Evolutionary conservation across 92 coral and sea anemone genomes (phyloP).

Genomic region (Parazoanthus atlanticus): DNA sequence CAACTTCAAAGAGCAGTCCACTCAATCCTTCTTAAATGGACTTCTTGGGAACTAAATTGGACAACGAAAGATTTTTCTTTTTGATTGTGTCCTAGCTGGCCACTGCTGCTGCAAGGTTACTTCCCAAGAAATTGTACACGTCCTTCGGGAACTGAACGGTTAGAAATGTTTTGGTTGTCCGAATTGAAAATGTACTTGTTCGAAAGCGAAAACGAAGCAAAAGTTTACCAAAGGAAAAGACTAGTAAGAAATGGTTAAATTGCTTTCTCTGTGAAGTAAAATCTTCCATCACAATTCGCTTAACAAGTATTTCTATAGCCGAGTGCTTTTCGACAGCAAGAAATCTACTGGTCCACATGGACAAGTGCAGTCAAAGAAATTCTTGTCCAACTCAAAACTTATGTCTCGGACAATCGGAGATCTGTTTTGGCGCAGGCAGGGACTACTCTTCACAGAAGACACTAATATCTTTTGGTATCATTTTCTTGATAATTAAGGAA

Average conservation of each 20-base stretch:
- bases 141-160: too few species aligned
- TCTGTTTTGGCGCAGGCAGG: too few species aligned
- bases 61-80: not conserved
- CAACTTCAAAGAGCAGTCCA: constrained; percentile 36
- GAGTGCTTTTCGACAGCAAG: not conserved
- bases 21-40: constrained; percentile 29
- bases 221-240: too few species aligned
- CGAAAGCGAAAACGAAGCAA: too few species aligned
- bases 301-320: not conserved
- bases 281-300: not conserved
- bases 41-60: not conserved
- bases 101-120: too few species aligned
- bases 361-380: not conserved
- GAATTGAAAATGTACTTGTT: too few species aligned
- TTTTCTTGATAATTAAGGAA: not conserved
- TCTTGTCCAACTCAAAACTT: not conserved
- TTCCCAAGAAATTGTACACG: too few species aligned
- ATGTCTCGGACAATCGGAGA: not conserved
- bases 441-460: not conserved
- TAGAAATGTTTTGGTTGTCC: too few species aligned
- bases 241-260: too few species aligned
- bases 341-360: not conserved
- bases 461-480: not conserved
- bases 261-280: not conserved
- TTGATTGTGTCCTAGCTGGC: not conserved